A percentile compares a stretch with the other conserved stretches of the same genome.
Conservation (phyloP, 1,140 invertebrate species). For the Platyura marginata region DNA sequence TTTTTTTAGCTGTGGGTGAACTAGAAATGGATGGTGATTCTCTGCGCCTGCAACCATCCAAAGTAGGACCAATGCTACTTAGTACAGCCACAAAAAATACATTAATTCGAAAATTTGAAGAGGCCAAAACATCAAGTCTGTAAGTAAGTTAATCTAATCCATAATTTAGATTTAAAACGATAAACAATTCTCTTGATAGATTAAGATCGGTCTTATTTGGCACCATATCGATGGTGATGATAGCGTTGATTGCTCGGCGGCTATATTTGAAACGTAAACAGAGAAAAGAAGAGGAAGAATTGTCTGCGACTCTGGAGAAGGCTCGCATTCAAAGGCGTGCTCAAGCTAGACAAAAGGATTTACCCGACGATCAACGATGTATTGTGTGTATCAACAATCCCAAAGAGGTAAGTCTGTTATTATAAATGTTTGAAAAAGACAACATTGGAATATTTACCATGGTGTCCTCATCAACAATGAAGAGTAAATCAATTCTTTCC, state of each 20-base stretch:
- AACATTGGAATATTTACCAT: background rate
- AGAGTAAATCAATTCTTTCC: constrained; percentile 2
- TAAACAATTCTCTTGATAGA: too few relatives aligned
- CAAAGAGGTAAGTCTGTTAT: constrained; percentile 32
- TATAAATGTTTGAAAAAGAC: constrained; percentile 1
- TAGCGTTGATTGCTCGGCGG: constrained; percentile 40
- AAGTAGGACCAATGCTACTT: constrained; percentile 48
- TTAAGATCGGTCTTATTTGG: constrained; percentile 37
- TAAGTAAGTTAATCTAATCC: too few relatives aligned
- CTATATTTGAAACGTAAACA: constrained; percentile 33
- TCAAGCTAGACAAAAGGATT: constrained; percentile 35
- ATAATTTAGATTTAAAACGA: background rate
- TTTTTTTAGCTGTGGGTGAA: constrained; percentile 41
- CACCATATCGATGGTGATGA: constrained; percentile 40
- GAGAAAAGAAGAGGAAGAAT: constrained; percentile 31
- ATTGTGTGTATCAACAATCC: constrained; percentile 59
- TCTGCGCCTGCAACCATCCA: constrained; percentile 45
- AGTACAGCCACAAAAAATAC: constrained; percentile 47
- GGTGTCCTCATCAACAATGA: background rate
- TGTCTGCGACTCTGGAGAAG: constrained; percentile 37
- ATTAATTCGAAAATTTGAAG: constrained; percentile 45
- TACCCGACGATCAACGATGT: constrained; percentile 47
- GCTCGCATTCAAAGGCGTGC: constrained; percentile 42
- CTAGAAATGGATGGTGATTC: constrained; percentile 32
- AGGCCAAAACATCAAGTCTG: constrained; percentile 30